These are phyloP conservation scores for Anticlea derivata DNA, from an alignment of 2,888 invertebrate genomes.

Conservation along the genomic window DNA sequence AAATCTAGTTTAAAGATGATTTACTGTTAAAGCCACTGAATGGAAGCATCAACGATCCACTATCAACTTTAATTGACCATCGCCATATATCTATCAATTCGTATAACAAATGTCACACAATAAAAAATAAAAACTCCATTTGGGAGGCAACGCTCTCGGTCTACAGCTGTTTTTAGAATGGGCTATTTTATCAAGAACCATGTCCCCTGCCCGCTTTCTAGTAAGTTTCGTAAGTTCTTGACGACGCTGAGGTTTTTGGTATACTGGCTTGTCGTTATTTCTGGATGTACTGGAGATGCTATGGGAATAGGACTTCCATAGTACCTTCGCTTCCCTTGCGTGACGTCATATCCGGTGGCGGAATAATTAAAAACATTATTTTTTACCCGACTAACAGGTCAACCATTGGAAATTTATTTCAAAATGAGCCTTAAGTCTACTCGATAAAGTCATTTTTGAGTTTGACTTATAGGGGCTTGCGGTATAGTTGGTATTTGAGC, in stretches of 20 bases:
- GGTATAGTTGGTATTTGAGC: no score
- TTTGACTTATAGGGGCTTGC: no score
- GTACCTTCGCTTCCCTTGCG: conserved; percentile 63
- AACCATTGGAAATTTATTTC: no score
- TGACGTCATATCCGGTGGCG: conserved; percentile 69
- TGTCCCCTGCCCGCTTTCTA: conserved; percentile 29
- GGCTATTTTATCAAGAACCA: conserved; percentile 51
- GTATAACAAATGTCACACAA: conserved; percentile 41
- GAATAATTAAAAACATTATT: background rate
- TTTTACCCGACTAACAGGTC: no score
- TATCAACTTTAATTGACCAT: conserved; percentile 17
- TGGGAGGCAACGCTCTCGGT: conserved; percentile 60
- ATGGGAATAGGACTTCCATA: conserved; percentile 71
- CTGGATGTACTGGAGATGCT: conserved; percentile 63
- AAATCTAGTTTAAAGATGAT: background rate
- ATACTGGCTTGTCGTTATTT: conserved; percentile 63
- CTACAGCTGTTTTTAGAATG: conserved; percentile 78
- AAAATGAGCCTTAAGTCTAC: no score
- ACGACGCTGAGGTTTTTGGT: conserved; percentile 36
- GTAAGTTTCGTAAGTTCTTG: conserved; percentile 11
- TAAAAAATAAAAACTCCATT: conserved; percentile 47
- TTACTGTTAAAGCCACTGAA: no score
- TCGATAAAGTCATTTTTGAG: no score
- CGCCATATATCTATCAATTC: conserved; percentile 36
- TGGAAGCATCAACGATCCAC: background rate